Conservation (phyloP, 2,797 vertebrate species). For the Hirundo rustica region DNA sequence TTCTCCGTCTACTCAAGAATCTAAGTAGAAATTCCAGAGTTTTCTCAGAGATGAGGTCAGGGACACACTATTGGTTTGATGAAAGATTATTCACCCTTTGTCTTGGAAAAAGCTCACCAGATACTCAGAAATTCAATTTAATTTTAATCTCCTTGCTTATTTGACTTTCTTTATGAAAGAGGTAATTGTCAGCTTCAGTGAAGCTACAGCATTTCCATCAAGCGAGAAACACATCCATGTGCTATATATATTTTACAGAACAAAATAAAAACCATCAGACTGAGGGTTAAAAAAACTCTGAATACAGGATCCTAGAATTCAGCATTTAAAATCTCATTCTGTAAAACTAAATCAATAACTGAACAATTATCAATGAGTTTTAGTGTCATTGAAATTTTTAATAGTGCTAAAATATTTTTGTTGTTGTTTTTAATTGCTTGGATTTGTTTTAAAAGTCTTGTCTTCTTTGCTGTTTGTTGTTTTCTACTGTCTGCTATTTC, state of each 20-base stretch:
- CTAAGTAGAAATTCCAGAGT: neutral
- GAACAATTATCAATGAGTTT: neutral
- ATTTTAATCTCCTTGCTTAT: neutral
- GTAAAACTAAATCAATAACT: neutral
- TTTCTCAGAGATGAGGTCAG: neutral
- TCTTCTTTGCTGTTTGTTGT: neutral
- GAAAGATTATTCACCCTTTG: neutral
- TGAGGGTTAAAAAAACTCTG: neutral
- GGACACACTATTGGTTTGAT: neutral
- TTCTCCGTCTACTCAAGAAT: rapidly evolving
- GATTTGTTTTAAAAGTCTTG: neutral
- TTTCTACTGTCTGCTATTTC: conserved; percentile 50
- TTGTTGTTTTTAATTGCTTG: neutral
- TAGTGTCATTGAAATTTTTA: neutral
- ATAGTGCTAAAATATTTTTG: neutral
- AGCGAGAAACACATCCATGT: neutral
- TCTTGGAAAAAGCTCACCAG: neutral
- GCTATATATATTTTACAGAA: neutral
- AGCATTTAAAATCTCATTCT: neutral
- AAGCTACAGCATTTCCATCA: neutral
- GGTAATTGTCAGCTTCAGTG: neutral
- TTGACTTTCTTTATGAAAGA: neutral
- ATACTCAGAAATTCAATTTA: neutral
- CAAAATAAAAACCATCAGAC: neutral
- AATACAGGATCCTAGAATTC: neutral